Evolutionary conservation across 2,797 vertebrate genomes (phyloP).

Genomic region (Diplodus puntazzo): DNA sequence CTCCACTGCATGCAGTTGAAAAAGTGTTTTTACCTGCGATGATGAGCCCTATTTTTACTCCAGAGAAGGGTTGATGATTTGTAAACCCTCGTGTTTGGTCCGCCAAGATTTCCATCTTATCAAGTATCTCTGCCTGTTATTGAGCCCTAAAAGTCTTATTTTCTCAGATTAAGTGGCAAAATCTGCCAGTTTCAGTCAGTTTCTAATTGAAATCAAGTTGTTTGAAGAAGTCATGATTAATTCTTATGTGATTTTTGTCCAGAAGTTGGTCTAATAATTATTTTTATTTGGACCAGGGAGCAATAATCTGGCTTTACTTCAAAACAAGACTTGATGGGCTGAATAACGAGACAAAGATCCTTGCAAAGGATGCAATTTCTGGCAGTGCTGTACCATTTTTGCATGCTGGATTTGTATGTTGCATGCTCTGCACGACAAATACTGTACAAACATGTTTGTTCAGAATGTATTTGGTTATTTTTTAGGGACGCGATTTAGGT

Average conservation of each 20-base stretch:
- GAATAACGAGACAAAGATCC: not conserved
- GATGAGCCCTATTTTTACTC: not conserved
- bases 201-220: not conserved
- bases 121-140: not conserved
- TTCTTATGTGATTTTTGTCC: not conserved
- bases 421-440: slow-evolving; percentile 31
- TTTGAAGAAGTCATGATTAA: not conserved
- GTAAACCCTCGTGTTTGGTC: not conserved
- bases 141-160: slow-evolving; percentile 4
- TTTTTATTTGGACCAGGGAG: not conserved
- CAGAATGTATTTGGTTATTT: not conserved
- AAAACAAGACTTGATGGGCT: not conserved
- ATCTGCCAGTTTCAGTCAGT: not conserved
- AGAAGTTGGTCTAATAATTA: not conserved
- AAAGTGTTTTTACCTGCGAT: slow-evolving; percentile 16
- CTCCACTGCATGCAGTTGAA: slow-evolving; percentile 68
- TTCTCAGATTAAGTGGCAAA: not conserved
- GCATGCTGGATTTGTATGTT: slow-evolving; percentile 48
- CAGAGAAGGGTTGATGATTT: not conserved
- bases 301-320: not conserved
- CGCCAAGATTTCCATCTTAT: slow-evolving; percentile 29
- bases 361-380: slow-evolving; percentile 13
- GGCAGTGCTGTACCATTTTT: slow-evolving; percentile 19
- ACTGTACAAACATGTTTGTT: not conserved
- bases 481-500: too few relatives aligned